Evolutionary conservation across 2,888 invertebrate species (phyloP), one percentile per base, ranked within the genome.

Genomic region (Zygogramma bicolorata): DNA sequence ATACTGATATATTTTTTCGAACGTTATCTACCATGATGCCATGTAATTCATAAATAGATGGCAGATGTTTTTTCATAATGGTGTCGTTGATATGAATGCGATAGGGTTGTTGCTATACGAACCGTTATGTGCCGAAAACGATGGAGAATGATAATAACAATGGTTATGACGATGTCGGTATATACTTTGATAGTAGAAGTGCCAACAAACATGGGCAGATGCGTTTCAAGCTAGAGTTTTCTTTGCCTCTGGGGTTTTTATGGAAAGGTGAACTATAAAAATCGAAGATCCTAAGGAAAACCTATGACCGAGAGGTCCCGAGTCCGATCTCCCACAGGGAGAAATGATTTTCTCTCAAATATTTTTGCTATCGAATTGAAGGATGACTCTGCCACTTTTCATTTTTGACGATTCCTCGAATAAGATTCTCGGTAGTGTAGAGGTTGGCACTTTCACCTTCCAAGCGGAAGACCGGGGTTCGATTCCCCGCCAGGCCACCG

Each of bases 11-110:
- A 25, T n/a, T 13, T 25, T 53, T n/a, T 53, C 25, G 0, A 53
- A 27, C 53, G 25, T 53, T 53, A 53, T 53, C 53, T 53, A 6
- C 27, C 53, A 53, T 25, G 27, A n/a, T 53, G 25, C 25, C 8
- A 53, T 53, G 53, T 53, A 53, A 25, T 53, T 53, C 27, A 53
- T n/a, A 53, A 53, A 53, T 53, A 53, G 25, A 22, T 53, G 53
- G 13, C 53, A 53, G 53, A 53, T 53, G 53, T 53, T 53, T 53
- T 53, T 53, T 27, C 25, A n/a, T 27, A 22, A 27, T 53, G 53
- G 25, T 13, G 53, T 27, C 25, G 27, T 27, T 53, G 25, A 53
- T 53, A 22, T 53, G 22, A 27, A 53, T n/a, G 27, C 25, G 53
- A 53, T 53, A n/a, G 53, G 25, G 46, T 20, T 46, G 46, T 46